These are phyloP conservation scores for Neolamprologus variostigma DNA, from an alignment of 2,113 vertebrate genomes.

Conservation along the genomic window DNA sequence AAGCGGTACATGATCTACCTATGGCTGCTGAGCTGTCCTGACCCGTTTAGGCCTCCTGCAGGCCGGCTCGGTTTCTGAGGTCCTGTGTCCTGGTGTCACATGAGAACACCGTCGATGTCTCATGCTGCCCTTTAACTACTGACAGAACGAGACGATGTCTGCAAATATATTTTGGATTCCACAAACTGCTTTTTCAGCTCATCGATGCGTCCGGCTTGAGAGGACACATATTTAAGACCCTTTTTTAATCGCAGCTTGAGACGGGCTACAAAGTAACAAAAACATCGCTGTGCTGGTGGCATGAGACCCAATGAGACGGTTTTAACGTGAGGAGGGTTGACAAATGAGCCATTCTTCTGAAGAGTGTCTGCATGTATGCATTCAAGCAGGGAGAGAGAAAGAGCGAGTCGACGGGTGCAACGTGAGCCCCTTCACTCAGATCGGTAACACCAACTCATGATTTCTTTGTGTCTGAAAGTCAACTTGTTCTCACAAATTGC, in stretches of 20 bases:
- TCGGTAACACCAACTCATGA: not conserved
- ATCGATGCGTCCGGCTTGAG: not conserved
- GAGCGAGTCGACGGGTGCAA: constrained; percentile 4
- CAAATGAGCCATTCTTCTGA: not conserved
- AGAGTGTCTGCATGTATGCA: not conserved
- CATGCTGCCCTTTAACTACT: not conserved
- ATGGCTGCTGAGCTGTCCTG: constrained; percentile 8
- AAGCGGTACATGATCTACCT: constrained; percentile 47
- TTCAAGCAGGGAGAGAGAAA: not conserved
- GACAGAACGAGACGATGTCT: not conserved
- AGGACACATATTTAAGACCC: not conserved
- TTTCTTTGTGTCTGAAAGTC: constrained; percentile 25
- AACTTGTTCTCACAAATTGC: constrained; percentile 41
- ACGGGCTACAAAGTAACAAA: not conserved
- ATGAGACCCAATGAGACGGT: rapidly evolving
- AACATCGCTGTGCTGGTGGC: not conserved
- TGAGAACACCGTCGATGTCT: constrained; percentile 4
- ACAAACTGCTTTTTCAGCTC: not conserved
- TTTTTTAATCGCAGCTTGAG: not conserved
- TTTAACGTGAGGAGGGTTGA: not conserved
- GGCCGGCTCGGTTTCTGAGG: constrained; percentile 58
- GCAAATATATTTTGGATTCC: not conserved
- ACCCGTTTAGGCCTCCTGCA: constrained; percentile 38
- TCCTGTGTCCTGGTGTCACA: constrained; percentile 48
- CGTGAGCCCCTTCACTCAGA: not conserved